These are phyloP conservation scores for Trachelus iudaicus DNA, from an alignment of 2,888 invertebrate genomes.

Conservation along the genomic window DNA sequence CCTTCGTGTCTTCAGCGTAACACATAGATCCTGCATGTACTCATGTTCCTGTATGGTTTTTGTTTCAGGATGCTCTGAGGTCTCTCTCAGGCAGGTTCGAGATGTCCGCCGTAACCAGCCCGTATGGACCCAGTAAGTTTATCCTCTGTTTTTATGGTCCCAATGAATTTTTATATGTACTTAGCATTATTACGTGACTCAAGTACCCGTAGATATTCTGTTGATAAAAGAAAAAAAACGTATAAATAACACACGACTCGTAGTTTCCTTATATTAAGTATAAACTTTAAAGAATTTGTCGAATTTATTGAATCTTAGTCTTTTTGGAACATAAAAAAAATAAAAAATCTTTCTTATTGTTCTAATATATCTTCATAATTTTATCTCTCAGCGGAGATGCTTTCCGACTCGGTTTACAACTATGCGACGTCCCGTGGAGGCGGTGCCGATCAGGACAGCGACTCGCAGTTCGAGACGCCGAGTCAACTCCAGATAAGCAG, in stretches of 20 bases:
- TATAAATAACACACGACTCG: slow-evolving; percentile 17
- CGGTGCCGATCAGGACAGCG: slow-evolving; percentile 60
- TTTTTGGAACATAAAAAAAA: not conserved
- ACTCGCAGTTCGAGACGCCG: slow-evolving; percentile 59
- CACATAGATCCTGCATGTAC: too few species aligned
- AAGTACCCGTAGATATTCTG: not conserved
- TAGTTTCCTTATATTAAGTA: not conserved
- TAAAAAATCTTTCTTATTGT: not conserved
- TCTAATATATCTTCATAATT: too few species aligned
- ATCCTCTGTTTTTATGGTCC: not conserved
- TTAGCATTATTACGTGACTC: slow-evolving; percentile 4
- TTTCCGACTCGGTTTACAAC: slow-evolving; percentile 65
- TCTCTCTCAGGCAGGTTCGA: slow-evolving; percentile 46
- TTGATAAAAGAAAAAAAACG: slow-evolving; percentile 12
- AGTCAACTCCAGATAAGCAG: slow-evolving; percentile 52
- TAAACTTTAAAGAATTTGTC: too few species aligned
- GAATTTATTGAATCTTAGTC: not conserved
- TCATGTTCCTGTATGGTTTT: slow-evolving; percentile 8
- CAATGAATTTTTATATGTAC: slow-evolving; percentile 7
- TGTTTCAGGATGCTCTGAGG: slow-evolving; percentile 60
- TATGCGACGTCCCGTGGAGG: slow-evolving; percentile 62
- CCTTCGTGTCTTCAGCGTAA: too few species aligned
- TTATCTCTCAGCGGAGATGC: slow-evolving; percentile 61
- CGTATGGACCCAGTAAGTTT: slow-evolving; percentile 65
- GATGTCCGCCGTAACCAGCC: slow-evolving; percentile 65